Conservation (phyloP, 2,888 invertebrate genomes). For the Agrochola macilenta region DNA sequence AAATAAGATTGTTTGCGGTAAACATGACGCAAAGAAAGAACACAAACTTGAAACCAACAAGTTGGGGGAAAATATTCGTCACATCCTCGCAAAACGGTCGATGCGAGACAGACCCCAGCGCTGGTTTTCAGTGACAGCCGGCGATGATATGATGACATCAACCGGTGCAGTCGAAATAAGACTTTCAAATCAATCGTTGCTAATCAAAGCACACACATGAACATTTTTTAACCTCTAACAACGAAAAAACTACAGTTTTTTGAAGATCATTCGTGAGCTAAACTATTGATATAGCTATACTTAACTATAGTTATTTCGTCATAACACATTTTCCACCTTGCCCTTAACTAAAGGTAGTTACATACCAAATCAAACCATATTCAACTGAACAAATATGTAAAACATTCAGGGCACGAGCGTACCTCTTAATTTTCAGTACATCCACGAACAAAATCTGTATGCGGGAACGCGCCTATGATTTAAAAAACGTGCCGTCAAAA, state of each 20-base stretch:
- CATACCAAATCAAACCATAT: neutral
- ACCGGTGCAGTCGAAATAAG: too few relatives aligned
- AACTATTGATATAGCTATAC: too few relatives aligned
- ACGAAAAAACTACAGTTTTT: neutral
- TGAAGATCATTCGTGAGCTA: neutral
- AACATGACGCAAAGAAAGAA: too few relatives aligned
- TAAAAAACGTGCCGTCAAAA: conserved; percentile 80
- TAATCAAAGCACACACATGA: too few relatives aligned
- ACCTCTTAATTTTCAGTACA: conserved; percentile 68
- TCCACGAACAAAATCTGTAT: conserved; percentile 73
- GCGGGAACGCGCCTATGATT: conserved; percentile 76
- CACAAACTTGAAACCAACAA: too few relatives aligned
- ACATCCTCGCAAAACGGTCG: too few relatives aligned
- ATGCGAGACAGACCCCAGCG: too few relatives aligned
- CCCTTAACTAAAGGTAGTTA: neutral
- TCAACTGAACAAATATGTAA: conserved; percentile 28
- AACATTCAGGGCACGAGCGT: conserved; percentile 46
- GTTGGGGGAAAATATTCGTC: too few relatives aligned
- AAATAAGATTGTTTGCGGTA: too few relatives aligned
- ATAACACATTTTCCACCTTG: neutral
- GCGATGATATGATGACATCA: too few relatives aligned
- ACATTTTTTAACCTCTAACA: neutral
- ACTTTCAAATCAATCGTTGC: too few relatives aligned
- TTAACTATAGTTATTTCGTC: neutral
- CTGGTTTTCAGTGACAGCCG: too few relatives aligned